Evolutionary conservation across 1,140 invertebrate species (phyloP), one percentile per base, ranked within the genome.

Genomic region (Heliconius hermathena): DNA sequence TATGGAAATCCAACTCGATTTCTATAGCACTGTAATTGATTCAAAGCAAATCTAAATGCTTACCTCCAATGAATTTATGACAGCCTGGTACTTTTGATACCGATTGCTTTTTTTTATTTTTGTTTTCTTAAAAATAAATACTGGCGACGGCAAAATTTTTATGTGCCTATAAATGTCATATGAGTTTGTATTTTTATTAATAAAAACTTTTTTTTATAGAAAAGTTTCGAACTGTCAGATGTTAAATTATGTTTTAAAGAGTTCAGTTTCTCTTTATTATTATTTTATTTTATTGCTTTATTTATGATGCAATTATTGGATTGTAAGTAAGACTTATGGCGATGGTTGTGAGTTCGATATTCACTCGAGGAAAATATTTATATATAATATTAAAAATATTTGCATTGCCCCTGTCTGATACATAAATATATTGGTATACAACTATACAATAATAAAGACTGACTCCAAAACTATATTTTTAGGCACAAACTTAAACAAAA

Each of bases 11-110:
- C 54, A 22, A 22, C 20, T 57, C n/a, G 54, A 57, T 57, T 57
- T 57, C n/a, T 57, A 57, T 57, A 57, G 54, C 54, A 57, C 22
- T 66, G 26, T 66, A 66, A 66, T 66, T 66, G 54, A 57, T 57
- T 57, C n/a, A 57, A 57, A 8, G n/a, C 54, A 9, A 57, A 57
- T 57, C 54, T 57, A 57, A 57, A 57, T 57, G 60, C 13, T 16
- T 22, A 29, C 26, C 60, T 66, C 13, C 13, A 66, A 66, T 22
- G 8, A 29, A 16, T 66, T 29, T 66, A 29, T 66, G 60, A 29
- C 60, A 66, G 26, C 60, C 60, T 66, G 22, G 60, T 66, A 66
- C 60, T 26, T 66, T 66, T 66, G 60, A 16, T 66, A 66, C 60
- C 60, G 13, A 66, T 66, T 66, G 3, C 11, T 66, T 66, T 66